phyloP scores from a whole-genome alignment of 2,113 vertebrate genomes.

The Myotis yumanensis region DNA sequence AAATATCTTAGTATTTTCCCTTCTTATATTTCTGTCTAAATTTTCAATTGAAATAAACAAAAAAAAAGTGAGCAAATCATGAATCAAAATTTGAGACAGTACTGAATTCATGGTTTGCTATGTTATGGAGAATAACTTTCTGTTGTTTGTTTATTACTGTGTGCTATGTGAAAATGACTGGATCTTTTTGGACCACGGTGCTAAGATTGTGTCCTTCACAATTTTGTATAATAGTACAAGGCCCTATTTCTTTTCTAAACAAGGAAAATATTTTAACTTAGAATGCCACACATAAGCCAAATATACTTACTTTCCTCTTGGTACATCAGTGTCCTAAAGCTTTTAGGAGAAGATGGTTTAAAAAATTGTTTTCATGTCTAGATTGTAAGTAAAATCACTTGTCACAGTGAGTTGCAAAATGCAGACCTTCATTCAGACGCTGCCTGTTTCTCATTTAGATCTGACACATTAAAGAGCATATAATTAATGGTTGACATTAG shows the following conservation, averaged over 20 bases:
- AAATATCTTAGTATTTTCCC: slow-evolving; percentile 82
- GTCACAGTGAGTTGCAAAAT: slow-evolving; percentile 80
- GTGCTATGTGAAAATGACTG: background rate
- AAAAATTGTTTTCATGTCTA: slow-evolving; percentile 72
- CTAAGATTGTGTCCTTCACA: background rate
- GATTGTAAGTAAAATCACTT: slow-evolving; percentile 75
- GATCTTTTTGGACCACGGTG: background rate
- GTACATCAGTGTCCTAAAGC: slow-evolving; percentile 68
- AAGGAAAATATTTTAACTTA: slow-evolving; percentile 30
- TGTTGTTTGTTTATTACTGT: background rate
- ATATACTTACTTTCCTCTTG: slow-evolving; percentile 73
- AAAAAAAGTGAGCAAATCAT: slow-evolving; percentile 79
- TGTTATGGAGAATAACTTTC: slow-evolving; percentile 72
- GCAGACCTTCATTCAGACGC: slow-evolving; percentile 79
- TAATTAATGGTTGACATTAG: slow-evolving; percentile 89
- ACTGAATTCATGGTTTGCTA: slow-evolving; percentile 84
- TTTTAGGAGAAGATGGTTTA: slow-evolving; percentile 60
- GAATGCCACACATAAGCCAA: slow-evolving; percentile 24
- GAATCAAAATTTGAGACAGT: slow-evolving; percentile 83
- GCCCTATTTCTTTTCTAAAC: background rate
- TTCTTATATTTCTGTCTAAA: slow-evolving; percentile 82
- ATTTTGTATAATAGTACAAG: slow-evolving; percentile 2
- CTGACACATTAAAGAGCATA: slow-evolving; percentile 87
- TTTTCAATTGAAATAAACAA: slow-evolving; percentile 85
- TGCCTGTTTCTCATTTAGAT: slow-evolving; percentile 85